Base-by-base conservation (phyloP, 2,888 invertebrate species). In the Syrphus vitripennis region DNA sequence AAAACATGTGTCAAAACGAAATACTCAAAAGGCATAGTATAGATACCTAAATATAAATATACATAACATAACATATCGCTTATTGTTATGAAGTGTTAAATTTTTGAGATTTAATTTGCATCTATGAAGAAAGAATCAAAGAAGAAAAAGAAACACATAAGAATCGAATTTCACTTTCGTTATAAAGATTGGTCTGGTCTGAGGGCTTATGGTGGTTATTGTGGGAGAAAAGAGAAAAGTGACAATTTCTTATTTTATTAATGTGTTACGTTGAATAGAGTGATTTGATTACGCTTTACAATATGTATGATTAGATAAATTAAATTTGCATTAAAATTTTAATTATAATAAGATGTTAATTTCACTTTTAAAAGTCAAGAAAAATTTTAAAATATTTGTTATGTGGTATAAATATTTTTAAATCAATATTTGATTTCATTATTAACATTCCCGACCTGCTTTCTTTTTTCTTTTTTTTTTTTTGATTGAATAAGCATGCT, bases 81-180 rank as follows among this genome's bases (percentile, higher is more conserved):
- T 59, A 37, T 42, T 42, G 29, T 48, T 48, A 65, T 65, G 16
- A 26, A 16, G 45, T 48, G 31, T 48, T 65, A 48, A 45, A 48
- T 3, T 21, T 31, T 50, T 42, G n/a, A 63, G 10, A 63, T 42
- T 63, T 34, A 48, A 67, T 67, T 67, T 67, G 34, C 34, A 34
- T 50, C 34, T 59, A 59, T 59, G 31, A 65, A 19, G 34, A 50
- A 65, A 19, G 34, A 50, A 21, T n/a, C 16, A 50, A 50, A 34
- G 12, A 34, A 67, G 10, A 31, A 21, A n/a, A 48, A 24, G 21
- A 45, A 45, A 45, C 34, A 29, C 2, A 42, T 2, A 34, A 67
- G n/a, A 67, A 50, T 67, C 10, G 31, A 79, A 70, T 84, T 84
- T 84, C 83, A 84, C 83, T 84, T 71, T 80, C 76, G 71, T 80